Conservation (phyloP, 2,113 vertebrate species). For the Aphelocoma coerulescens region DNA sequence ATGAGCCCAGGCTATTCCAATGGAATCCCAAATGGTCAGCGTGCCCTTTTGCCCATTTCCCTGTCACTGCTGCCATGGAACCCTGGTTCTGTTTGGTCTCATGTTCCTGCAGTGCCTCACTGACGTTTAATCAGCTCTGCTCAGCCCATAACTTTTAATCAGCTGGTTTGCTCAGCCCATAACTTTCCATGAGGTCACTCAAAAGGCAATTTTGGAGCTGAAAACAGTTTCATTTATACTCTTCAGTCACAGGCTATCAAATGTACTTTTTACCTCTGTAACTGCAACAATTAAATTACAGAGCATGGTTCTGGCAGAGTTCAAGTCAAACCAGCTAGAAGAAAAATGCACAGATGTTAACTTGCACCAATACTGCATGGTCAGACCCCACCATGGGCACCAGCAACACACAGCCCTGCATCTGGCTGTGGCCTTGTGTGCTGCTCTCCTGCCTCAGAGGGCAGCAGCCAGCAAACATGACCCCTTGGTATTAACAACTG, state of each 20-base stretch:
- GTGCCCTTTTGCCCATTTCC: accelerated
- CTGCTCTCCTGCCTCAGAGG: neutral
- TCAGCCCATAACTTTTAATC: neutral
- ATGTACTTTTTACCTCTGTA: neutral
- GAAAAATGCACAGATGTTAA: neutral
- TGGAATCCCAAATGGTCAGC: accelerated
- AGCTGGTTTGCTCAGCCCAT: accelerated
- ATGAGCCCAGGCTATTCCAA: accelerated
- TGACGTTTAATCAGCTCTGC: accelerated
- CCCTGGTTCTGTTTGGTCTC: neutral
- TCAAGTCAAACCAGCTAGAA: neutral
- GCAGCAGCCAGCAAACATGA: neutral
- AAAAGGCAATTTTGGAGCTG: neutral
- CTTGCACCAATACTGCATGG: accelerated
- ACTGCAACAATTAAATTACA: neutral
- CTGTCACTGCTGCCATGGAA: neutral
- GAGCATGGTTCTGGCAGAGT: neutral
- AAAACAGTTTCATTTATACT: neutral
- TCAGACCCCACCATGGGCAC: accelerated
- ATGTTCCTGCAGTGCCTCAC: accelerated
- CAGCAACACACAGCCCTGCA: neutral
- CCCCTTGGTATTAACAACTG: neutral
- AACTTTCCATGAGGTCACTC: neutral
- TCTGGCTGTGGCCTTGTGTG: accelerated
- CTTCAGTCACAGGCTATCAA: neutral